phyloP scores from a whole-genome alignment of 2,888 invertebrate genomes.

The Andrena praecox region DNA sequence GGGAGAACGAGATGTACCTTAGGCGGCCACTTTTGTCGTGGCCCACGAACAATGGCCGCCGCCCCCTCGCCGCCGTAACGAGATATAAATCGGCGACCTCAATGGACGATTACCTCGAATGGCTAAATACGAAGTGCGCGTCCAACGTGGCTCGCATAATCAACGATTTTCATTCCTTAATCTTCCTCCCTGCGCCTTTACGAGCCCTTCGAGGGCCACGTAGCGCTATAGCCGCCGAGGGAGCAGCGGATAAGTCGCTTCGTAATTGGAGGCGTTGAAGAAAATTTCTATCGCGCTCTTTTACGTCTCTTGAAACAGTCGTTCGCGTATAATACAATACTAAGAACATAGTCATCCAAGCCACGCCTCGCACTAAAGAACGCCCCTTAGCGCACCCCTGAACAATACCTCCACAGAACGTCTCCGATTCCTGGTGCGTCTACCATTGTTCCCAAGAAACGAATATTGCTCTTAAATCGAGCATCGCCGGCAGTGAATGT shows the following conservation, averaged over 20 bases:
- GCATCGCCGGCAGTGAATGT: not conserved
- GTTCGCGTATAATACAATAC: constrained; percentile 16
- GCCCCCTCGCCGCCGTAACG: constrained; percentile 46
- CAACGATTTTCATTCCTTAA: constrained; percentile 50
- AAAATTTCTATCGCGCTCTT: constrained; percentile 25
- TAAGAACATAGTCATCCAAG: too few species aligned
- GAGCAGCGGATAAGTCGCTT: constrained; percentile 55
- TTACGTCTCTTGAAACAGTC: not conserved
- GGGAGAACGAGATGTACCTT: constrained; percentile 56
- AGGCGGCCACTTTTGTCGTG: constrained; percentile 58
- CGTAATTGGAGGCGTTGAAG: constrained; percentile 56
- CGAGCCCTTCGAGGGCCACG: constrained; percentile 24
- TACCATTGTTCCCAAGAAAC: too few species aligned
- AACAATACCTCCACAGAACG: too few species aligned
- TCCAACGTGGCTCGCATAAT: constrained; percentile 27
- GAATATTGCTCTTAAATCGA: not conserved
- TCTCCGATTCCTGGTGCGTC: too few species aligned
- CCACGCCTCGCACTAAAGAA: too few species aligned
- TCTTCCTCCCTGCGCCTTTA: constrained; percentile 39
- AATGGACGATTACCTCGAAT: constrained; percentile 65
- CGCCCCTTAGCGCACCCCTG: too few species aligned
- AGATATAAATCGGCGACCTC: constrained; percentile 67
- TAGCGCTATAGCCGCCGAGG: not conserved
- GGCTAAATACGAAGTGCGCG: constrained; percentile 54
- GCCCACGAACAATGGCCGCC: constrained; percentile 49